Conservation (phyloP, 2,113 vertebrate genomes). For the Scortum barcoo region DNA sequence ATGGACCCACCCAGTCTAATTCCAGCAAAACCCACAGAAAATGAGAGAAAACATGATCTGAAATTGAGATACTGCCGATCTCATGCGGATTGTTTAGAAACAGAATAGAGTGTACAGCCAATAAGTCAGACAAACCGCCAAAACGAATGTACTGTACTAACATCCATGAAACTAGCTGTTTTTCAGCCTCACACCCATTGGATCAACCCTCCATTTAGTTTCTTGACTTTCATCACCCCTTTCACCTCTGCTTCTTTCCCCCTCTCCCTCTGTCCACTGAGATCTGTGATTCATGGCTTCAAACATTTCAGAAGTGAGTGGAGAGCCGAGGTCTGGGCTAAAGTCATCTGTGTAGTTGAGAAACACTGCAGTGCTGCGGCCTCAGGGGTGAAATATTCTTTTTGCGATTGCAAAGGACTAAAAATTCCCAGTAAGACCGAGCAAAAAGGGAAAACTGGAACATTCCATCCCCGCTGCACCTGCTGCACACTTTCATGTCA, state of each 20-base stretch:
- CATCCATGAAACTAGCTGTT: conserved; percentile 5
- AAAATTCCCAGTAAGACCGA: conserved; percentile 22
- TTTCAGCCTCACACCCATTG: conserved; percentile 38
- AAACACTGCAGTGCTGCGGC: conserved; percentile 21
- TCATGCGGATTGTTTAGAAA: conserved; percentile 21
- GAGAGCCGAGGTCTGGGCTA: neutral
- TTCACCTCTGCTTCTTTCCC: conserved; percentile 1
- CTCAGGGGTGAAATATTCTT: conserved; percentile 27
- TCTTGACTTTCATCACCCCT: conserved; percentile 16
- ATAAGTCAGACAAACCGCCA: conserved; percentile 12
- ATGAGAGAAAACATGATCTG: conserved; percentile 8
- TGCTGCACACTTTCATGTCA: conserved; percentile 14
- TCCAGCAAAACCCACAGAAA: conserved; percentile 5
- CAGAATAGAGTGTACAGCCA: conserved; percentile 52
- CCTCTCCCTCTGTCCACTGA: neutral
- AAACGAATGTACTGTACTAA: conserved; percentile 8
- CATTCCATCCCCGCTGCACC: conserved; percentile 23
- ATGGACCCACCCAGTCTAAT: conserved; percentile 9
- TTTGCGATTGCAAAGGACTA: neutral
- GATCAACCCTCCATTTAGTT: neutral
- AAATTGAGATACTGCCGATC: conserved; percentile 10
- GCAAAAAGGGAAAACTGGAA: neutral
- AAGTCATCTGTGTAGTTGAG: conserved; percentile 5
- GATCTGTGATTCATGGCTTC: conserved; percentile 33
- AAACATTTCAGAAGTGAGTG: conserved; percentile 25